Conservation (phyloP, 2,113 vertebrate species). For the Heterocephalus glaber region DNA sequence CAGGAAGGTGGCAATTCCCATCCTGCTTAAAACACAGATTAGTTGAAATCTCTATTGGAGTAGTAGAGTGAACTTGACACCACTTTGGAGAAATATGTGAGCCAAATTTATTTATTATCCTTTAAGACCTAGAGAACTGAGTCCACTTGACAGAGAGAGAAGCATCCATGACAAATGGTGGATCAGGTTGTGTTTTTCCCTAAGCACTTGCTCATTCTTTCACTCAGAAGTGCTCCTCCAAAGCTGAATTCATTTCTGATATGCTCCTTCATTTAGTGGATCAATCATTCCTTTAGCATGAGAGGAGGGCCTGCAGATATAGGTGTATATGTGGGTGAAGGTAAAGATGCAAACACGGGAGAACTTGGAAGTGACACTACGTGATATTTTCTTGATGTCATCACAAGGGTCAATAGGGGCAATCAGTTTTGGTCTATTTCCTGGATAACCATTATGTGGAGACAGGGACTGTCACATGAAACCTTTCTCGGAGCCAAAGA, state of each 20-base stretch:
- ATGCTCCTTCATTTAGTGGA: not conserved
- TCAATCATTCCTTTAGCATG: not conserved
- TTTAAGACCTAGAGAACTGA: conserved; percentile 64
- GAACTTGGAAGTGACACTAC: not conserved
- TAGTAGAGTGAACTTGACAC: conserved; percentile 66
- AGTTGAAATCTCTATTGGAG: conserved; percentile 56
- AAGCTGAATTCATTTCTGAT: not conserved
- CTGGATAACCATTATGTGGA: not conserved
- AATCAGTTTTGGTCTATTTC: not conserved
- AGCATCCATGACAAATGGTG: conserved; percentile 50
- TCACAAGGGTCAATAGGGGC: not conserved
- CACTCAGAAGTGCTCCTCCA: not conserved
- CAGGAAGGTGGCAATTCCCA: not conserved
- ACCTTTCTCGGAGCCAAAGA: not conserved
- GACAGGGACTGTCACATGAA: not conserved
- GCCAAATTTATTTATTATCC: conserved; percentile 73
- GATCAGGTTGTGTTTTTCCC: conserved; percentile 51
- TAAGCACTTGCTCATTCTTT: conserved; percentile 55
- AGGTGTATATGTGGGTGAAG: not conserved
- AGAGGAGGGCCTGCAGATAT: not conserved
- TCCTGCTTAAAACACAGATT: conserved; percentile 48
- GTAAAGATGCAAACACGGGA: not conserved
- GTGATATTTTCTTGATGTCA: not conserved
- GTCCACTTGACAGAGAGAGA: conserved; percentile 52
- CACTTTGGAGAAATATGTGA: conserved; percentile 61